Base-by-base conservation (phyloP, 2,797 vertebrate species). In the Cyclura pinguis region DNA sequence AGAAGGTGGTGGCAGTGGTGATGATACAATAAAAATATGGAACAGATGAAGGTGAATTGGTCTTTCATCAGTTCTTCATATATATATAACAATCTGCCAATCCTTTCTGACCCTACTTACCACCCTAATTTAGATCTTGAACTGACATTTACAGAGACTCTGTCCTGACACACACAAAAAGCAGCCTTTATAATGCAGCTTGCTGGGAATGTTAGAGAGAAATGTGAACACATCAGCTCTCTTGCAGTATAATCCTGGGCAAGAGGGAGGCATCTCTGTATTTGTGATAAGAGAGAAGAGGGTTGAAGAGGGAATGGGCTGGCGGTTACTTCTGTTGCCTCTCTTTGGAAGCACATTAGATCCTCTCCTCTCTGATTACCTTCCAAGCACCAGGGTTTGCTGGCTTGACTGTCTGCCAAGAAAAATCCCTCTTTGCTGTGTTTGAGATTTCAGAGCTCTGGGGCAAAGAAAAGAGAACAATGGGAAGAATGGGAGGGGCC, bases 321-420 rank as follows among this genome's bases (percentile, higher is more conserved):
- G 64, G 64, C 62, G 5, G 22, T 20, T 38, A 55, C 64, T 81
- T 57, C 62, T 62, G 57, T 64, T 50, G 20, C 57, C 64, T 77
- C 72, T 27, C 55, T 77, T 74, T 84, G 81, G 88, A 89, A 89
- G 29, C 57, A 73, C 24, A 38, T 82, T 22, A 55, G 80, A 73
- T 32, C 50, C 35, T 84, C 72, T 88, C 62, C 47, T 93, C 84
- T 86, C 73, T 42, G 87, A 80, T 59, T 88, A 84, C 38, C 85
- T 93, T 89, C 35, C 10, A 13, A 93, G 92, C 93, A 90, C 78
- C 50, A n/a, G 0, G 32, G 16, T 82, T 95, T 84, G 78, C 73
- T 80, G 76, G 76, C 69, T 85, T 9, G 84, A 86, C 27, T 88
- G 3, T 9, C 32, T 89, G 89, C 92, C 92, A 89, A 91, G 91